Evolutionary conservation across 1,140 invertebrate species (phyloP).

Genomic region (Geopemphigus sp.): DNA sequence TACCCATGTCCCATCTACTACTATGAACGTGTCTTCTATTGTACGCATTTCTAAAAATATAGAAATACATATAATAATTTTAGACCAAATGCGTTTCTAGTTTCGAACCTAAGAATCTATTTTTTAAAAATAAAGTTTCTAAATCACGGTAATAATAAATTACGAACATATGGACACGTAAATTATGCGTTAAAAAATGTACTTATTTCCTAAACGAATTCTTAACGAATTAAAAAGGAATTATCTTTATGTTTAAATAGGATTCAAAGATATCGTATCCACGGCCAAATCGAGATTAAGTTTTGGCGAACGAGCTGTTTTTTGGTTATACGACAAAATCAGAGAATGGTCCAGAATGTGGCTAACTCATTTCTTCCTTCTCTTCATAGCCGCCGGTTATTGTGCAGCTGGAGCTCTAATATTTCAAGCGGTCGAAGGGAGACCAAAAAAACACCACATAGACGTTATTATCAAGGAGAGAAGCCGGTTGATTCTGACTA

Average conservation of each 20-base stretch:
- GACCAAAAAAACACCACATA: conserved; percentile 56
- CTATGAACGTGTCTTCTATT: no score
- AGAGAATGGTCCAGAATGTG: conserved; percentile 74
- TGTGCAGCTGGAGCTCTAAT: conserved; percentile 74
- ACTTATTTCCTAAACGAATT: neutral
- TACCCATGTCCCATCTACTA: no score
- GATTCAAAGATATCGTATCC: conserved; percentile 68
- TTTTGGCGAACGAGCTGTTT: conserved; percentile 75
- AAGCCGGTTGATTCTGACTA: conserved; percentile 54
- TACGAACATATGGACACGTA: neutral
- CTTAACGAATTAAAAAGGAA: neutral
- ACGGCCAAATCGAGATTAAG: conserved; percentile 73
- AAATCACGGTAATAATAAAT: neutral
- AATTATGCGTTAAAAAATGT: neutral
- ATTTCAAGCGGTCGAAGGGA: conserved; percentile 72
- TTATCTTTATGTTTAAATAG: conserved; percentile 50
- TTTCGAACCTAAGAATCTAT: neutral
- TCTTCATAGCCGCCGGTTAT: conserved; percentile 72
- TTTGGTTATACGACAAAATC: conserved; percentile 74
- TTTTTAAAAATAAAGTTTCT: neutral
- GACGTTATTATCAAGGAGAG: conserved; percentile 59
- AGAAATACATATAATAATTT: neutral
- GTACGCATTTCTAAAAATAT: neutral
- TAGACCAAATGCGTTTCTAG: neutral
- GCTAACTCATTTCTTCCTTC: conserved; percentile 85